Evolutionary conservation across 2,888 invertebrate genomes (phyloP).

Genomic region (Ochropleura leucogaster): DNA sequence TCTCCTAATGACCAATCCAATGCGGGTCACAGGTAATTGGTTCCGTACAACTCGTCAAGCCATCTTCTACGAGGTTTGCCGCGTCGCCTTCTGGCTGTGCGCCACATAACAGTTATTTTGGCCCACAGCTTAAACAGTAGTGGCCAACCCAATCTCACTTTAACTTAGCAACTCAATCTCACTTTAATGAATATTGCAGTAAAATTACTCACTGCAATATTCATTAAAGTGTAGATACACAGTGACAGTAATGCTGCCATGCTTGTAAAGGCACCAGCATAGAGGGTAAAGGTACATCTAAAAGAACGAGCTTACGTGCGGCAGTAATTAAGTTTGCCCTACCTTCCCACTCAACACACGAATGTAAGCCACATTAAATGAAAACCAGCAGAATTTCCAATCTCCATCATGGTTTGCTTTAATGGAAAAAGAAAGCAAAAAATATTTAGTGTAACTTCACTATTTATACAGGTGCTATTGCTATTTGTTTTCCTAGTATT

Average conservation of each 20-base stretch:
- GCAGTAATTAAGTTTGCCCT: constrained; percentile 55
- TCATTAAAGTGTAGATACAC: background rate
- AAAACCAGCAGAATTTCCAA: constrained; percentile 22
- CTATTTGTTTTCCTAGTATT: background rate
- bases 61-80: too few species aligned
- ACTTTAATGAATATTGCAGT: too few species aligned
- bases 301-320: constrained; percentile 41
- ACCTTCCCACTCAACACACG: constrained; percentile 15
- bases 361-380: constrained; percentile 10
- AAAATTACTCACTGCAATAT: background rate
- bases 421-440: constrained; percentile 2
- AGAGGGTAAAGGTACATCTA: constrained; percentile 9
- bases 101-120: too few species aligned
- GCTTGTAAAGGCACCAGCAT: constrained; percentile 12
- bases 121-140: too few species aligned
- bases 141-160: too few species aligned
- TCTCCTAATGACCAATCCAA: too few species aligned
- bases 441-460: background rate
- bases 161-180: too few species aligned
- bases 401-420: background rate
- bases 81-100: too few species aligned
- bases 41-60: too few species aligned
- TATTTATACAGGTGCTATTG: constrained; percentile 10
- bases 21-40: too few species aligned
- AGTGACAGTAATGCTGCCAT: background rate